These are phyloP conservation scores for Chorisops tibialis DNA, from an alignment of 2,888 invertebrate genomes.

Conservation along the genomic window DNA sequence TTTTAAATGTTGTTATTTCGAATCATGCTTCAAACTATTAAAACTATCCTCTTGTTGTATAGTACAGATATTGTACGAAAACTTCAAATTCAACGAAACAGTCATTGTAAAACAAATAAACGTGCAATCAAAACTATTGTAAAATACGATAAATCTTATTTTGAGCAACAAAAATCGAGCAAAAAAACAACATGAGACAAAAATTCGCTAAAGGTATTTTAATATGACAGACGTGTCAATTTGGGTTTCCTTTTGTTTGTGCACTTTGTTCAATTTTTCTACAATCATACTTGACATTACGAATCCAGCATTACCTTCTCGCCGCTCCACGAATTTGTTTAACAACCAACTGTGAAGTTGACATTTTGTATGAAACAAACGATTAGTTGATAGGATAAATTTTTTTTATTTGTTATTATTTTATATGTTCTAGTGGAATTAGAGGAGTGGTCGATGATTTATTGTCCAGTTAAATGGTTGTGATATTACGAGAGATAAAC, in stretches of 20 bases:
- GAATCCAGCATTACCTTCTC: conserved; percentile 1
- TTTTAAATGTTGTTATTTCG: no score
- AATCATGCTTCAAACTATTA: no score
- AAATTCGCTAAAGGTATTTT: not conserved
- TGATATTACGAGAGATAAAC: no score
- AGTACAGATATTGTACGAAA: no score
- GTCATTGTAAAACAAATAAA: conserved; percentile 25
- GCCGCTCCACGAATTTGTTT: conserved; percentile 15
- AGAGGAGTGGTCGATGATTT: conserved; percentile 21
- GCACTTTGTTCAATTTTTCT: not conserved
- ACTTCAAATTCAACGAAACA: no score
- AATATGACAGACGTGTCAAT: conserved; percentile 22
- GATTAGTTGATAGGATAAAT: not conserved
- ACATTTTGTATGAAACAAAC: conserved; percentile 7
- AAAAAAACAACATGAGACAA: not conserved
- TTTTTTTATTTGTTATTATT: conserved; percentile 8
- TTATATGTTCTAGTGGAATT: not conserved
- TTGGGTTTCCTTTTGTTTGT: conserved; percentile 2
- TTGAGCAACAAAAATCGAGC: conserved; percentile 4
- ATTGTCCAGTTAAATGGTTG: conserved; percentile 22
- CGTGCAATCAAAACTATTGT: conserved; percentile 24
- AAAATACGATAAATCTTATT: conserved; percentile 11
- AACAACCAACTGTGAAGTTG: conserved; percentile 3
- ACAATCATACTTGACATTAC: not conserved
- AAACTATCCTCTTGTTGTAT: no score